Evolutionary conservation across 2,888 invertebrate genomes (phyloP).

Genomic region (Lottia scabra): DNA sequence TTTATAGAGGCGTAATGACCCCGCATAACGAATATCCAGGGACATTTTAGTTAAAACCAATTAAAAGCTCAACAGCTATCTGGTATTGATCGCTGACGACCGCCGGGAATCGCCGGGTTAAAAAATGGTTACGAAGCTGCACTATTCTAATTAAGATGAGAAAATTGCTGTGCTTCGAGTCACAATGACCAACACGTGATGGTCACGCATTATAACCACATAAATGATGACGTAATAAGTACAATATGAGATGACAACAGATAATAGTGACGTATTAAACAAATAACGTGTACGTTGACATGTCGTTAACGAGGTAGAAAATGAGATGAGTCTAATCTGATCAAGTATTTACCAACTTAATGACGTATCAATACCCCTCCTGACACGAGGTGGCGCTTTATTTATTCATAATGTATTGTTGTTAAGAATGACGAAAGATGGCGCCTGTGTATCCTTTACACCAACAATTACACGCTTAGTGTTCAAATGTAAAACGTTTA

Average conservation of each 20-base stretch:
- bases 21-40: not conserved
- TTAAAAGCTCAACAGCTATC: not conserved
- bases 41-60: not conserved
- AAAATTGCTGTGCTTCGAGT: not conserved
- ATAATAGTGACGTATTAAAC: not conserved
- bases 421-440: too few relatives aligned
- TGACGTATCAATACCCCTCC: too few relatives aligned
- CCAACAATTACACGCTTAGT: too few relatives aligned
- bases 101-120: not conserved
- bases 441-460: too few relatives aligned
- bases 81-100: not conserved
- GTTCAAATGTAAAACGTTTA: too few relatives aligned
- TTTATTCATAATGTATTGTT: too few relatives aligned
- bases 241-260: not conserved
- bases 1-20: constrained; percentile 1
- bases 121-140: not conserved
- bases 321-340: not conserved
- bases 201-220: not conserved
- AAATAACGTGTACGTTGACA: not conserved
- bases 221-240: not conserved
- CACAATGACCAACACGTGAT: not conserved
- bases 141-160: not conserved
- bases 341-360: not conserved
- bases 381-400: too few relatives aligned
- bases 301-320: not conserved